A percentile compares a stretch with the other conserved stretches of the same genome.
phyloP scores from a whole-genome alignment of 2,888 invertebrate species.

The Zootermopsis nevadensis region DNA sequence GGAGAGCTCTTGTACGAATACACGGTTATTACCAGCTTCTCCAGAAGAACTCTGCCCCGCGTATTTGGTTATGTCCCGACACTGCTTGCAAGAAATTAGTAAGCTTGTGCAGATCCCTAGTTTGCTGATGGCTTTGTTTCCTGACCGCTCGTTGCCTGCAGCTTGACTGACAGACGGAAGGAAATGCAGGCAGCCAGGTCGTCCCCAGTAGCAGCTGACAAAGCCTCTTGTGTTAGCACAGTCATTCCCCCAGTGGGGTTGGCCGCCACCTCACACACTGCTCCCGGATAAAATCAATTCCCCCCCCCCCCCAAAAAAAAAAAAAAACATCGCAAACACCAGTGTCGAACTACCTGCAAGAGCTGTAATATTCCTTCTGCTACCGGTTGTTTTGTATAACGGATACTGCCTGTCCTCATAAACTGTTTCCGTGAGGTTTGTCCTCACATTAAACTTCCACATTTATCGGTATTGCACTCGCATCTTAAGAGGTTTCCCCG shows the following conservation, averaged over 20 bases:
- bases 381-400: too few relatives aligned
- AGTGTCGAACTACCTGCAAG: neutral
- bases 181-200: neutral
- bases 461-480: too few relatives aligned
- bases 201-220: constrained; percentile 4
- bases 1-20: too few relatives aligned
- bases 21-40: too few relatives aligned
- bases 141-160: neutral
- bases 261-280: neutral
- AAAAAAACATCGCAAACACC: constrained; percentile 1
- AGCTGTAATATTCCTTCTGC: neutral
- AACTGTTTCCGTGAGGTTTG: too few relatives aligned
- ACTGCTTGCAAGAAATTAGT: constrained; percentile 4
- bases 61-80: neutral
- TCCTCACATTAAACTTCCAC: too few relatives aligned
- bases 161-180: constrained; percentile 1
- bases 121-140: constrained; percentile 6
- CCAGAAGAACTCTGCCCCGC: too few relatives aligned
- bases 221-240: neutral
- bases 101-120: neutral
- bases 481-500: too few relatives aligned
- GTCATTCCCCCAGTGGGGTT: neutral
- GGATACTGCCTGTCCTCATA: too few relatives aligned
- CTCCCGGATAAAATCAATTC: constrained; percentile 26
- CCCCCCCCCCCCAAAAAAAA: too few relatives aligned